Evolutionary conservation across 2,113 vertebrate species (phyloP).

Genomic region (Rhabdornis inornatus): DNA sequence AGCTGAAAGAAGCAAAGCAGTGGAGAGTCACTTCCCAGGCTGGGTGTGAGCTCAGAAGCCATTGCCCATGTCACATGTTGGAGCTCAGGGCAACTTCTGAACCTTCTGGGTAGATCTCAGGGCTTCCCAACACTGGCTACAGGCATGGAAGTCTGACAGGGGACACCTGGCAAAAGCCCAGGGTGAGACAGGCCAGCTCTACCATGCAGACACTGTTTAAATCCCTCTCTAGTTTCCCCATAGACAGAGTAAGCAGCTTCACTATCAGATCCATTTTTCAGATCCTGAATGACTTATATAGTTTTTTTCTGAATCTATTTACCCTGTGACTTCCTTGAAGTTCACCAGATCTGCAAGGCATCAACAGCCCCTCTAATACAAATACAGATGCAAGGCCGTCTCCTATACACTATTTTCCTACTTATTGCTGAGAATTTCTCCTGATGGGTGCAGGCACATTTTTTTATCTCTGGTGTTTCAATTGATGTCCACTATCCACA

Average conservation of each 20-base stretch:
- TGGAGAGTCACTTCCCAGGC: not conserved
- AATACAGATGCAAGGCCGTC: not conserved
- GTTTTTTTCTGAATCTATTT: not conserved
- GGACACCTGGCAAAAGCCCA: not conserved
- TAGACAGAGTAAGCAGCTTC: not conserved
- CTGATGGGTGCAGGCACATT: not conserved
- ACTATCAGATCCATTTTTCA: not conserved
- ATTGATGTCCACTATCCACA: not conserved
- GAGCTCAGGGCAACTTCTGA: not conserved
- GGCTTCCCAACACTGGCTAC: not conserved
- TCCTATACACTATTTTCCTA: not conserved
- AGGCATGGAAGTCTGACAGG: not conserved
- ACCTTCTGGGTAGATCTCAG: not conserved
- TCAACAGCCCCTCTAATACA: not conserved
- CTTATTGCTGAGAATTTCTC: not conserved
- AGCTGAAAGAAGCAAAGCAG: not conserved
- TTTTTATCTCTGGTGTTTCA: not conserved
- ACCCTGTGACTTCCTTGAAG: not conserved
- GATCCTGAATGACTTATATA: not conserved
- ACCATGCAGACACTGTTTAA: not conserved
- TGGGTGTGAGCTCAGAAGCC: not conserved
- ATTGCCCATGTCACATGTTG: fast-evolving
- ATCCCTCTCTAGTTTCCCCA: not conserved
- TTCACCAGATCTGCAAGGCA: not conserved
- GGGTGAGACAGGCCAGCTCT: not conserved